Percentiles rank a stretch among this genome's conserved stretches.
Evolutionary conservation across 2,797 vertebrate species (phyloP).

Genomic region (Cottoperca gobio): DNA sequence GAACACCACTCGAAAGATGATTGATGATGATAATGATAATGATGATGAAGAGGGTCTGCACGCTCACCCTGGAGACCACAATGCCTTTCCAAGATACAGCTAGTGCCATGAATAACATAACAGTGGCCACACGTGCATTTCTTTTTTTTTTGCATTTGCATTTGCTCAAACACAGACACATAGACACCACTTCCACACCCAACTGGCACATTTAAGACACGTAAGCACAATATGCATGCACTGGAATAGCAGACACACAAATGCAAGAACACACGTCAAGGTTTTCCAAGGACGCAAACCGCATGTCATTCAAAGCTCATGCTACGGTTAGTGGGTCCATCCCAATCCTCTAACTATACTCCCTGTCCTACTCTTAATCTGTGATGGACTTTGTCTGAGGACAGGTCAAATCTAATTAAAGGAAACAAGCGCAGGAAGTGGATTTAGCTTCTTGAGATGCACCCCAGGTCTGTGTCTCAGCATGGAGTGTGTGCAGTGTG

Average conservation of each 20-base stretch:
- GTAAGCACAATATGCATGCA: constrained; percentile 33
- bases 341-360: constrained; percentile 37
- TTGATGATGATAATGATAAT: constrained; percentile 81
- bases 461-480: constrained; percentile 49
- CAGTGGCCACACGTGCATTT: constrained; percentile 57
- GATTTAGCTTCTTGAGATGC: constrained; percentile 59
- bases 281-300: constrained; percentile 54
- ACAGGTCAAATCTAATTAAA: constrained; percentile 71
- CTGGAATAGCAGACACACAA: constrained; percentile 36
- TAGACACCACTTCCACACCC: background rate
- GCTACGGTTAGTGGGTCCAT: constrained; percentile 51
- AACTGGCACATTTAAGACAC: constrained; percentile 24
- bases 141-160: constrained; percentile 28
- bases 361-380: constrained; percentile 34
- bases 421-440: constrained; percentile 66
- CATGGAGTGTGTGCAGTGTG: constrained; percentile 59
- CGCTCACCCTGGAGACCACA: constrained; percentile 67
- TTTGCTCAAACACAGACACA: constrained; percentile 18
- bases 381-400: constrained; percentile 34
- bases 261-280: constrained; percentile 24
- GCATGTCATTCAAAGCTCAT: constrained; percentile 51
- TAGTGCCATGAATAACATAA: constrained; percentile 72
- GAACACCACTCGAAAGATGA: constrained; percentile 65
- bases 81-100: constrained; percentile 72
- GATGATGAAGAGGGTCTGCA: constrained; percentile 75